Evolutionary conservation across 2,113 vertebrate species (phyloP), one percentile per base, ranked within the genome.

Genomic region (Spermophilus dauricus): DNA sequence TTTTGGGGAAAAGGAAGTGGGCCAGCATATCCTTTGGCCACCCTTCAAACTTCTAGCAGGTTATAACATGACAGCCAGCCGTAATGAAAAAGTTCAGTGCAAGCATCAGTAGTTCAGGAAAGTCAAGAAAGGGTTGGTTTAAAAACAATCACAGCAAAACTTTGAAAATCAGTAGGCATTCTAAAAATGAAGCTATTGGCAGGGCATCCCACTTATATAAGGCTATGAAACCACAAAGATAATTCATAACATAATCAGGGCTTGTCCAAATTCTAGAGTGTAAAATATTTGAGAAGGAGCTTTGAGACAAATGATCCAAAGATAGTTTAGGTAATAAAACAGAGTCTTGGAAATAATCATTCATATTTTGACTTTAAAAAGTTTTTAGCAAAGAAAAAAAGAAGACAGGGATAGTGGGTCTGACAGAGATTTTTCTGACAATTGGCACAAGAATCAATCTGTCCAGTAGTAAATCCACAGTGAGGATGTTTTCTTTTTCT

Each of bases 201-300:
- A 48, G 24, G 34, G 3, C 13, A 10, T 4, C n/a, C 4, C 20
- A 20, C 34, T 2, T 20, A 1, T 1, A 56, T 13, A 82, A 91
- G 51, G 20, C 14, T 39, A 13, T 24, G 34, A 32, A 28, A 37
- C 37, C 22, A 16, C 10, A 8, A 48, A 85, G 48, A 69, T 24
- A 65, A 7, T 10, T 8, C 22, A n/a, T 22, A 45, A 4, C 11
- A 13, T 4, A 2, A 1, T 22, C 18, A 22, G 24, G 24, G 4
- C 5, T 18, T 14, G 14, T 4, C 3, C 58, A 48, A 45, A n/a
- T 51, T 56, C 56, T 67, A 76, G 48, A 88, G 5, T 4, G 14
- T 26, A 39, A 22, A 20, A 26, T 48, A 34, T 37, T 6, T 4
- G 18, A 30, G 22, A 61, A 51, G 14, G 1, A 8, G 16, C 13